phyloP scores from a whole-genome alignment of 2,797 vertebrate species.

The Argentina silus region DNA sequence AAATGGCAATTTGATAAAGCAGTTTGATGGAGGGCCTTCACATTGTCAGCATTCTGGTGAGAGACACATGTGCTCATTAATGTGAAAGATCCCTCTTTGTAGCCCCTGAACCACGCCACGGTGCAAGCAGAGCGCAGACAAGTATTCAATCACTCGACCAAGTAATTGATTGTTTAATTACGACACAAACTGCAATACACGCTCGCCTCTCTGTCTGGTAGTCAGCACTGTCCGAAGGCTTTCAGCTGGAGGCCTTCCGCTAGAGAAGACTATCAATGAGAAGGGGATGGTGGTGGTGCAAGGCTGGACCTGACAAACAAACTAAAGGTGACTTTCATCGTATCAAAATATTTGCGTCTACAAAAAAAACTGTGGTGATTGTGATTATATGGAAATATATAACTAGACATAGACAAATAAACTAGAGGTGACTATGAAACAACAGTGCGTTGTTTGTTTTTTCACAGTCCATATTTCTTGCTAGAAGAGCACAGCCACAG shows the following conservation, averaged over 20 bases:
- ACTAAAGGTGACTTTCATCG: neutral
- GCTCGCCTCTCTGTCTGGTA: neutral
- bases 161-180: slow-evolving; percentile 46
- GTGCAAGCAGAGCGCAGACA: slow-evolving; percentile 16
- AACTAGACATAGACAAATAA: no score
- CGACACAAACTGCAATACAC: slow-evolving; percentile 12
- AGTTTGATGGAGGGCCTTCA: neutral
- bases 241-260: neutral
- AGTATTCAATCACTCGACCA: slow-evolving; percentile 24
- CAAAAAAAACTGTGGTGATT: no score
- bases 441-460: no score
- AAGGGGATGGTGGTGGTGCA: neutral
- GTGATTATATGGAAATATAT: no score
- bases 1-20: no score
- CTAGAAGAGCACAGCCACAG: no score
- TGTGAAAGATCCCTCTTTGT: slow-evolving; percentile 13
- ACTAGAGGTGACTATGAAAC: no score
- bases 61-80: slow-evolving; percentile 27
- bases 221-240: slow-evolving; percentile 5
- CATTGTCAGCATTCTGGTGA: slow-evolving; percentile 19
- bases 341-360: no score
- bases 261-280: neutral
- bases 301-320: neutral
- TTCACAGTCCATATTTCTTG: no score
- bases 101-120: slow-evolving; percentile 4